These are phyloP conservation scores for Drosophila suzukii DNA, from an alignment of 1,140 invertebrate species.

Conservation along the genomic window DNA sequence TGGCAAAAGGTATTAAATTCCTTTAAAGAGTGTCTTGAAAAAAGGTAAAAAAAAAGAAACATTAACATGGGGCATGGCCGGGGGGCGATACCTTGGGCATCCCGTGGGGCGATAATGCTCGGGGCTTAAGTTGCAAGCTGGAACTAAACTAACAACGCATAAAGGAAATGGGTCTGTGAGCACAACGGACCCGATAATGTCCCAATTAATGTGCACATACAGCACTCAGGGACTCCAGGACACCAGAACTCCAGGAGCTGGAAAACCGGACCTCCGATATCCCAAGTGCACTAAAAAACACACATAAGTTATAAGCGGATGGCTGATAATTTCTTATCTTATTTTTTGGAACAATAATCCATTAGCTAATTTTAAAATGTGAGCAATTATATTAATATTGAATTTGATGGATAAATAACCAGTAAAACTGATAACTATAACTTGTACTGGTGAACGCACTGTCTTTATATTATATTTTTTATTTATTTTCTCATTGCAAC, in stretches of 20 bases:
- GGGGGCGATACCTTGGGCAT: slow-evolving; percentile 17
- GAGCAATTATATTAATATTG: not conserved
- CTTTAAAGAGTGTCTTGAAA: not conserved
- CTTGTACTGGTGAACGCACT: too few species aligned
- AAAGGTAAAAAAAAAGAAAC: not conserved
- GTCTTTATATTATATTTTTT: too few species aligned
- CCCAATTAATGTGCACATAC: slow-evolving; percentile 23
- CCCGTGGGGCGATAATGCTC: slow-evolving; percentile 28
- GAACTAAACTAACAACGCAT: slow-evolving; percentile 5
- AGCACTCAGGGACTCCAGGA: not conserved
- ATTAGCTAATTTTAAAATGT: not conserved
- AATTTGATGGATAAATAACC: too few species aligned
- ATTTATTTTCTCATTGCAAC: too few species aligned
- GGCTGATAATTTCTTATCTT: slow-evolving; percentile 8
- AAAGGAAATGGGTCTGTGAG: not conserved
- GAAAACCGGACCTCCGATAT: not conserved
- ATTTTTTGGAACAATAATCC: slow-evolving; percentile 1
- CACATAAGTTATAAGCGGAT: slow-evolving; percentile 7
- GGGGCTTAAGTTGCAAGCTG: not conserved
- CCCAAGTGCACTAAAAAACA: too few species aligned
- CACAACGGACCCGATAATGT: slow-evolving; percentile 23
- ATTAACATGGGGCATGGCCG: slow-evolving; percentile 1
- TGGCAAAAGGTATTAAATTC: not conserved
- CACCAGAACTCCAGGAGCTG: not conserved
- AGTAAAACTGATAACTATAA: too few species aligned